A percentile compares a stretch with the other conserved stretches of the same genome.
These are phyloP conservation scores for Rhodeus uyekii DNA, from an alignment of 2,797 vertebrate species.

Conservation along the genomic window DNA sequence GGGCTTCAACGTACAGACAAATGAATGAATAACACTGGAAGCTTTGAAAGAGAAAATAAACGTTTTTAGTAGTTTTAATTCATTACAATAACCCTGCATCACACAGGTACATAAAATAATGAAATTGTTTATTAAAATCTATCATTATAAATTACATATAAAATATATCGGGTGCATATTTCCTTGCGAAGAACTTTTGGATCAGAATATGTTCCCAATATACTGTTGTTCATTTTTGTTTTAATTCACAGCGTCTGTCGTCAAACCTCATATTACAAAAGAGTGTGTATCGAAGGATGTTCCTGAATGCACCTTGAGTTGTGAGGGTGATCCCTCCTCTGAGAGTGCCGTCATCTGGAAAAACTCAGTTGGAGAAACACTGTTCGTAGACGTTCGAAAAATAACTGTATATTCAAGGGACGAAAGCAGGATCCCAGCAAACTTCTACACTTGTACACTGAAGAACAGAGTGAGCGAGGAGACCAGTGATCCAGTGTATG, in stretches of 20 bases:
- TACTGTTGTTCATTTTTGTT: background rate
- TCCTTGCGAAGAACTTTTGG: background rate
- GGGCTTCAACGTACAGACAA: too few relatives aligned
- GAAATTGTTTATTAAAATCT: fast-evolving
- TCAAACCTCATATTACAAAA: background rate
- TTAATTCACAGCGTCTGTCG: background rate
- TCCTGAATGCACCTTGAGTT: background rate
- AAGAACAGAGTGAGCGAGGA: background rate
- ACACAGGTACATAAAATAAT: background rate
- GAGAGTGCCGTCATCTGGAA: background rate
- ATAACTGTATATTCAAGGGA: too few relatives aligned
- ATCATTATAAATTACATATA: background rate
- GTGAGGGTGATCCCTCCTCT: background rate
- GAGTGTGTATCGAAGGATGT: fast-evolving
- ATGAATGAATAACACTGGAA: too few relatives aligned
- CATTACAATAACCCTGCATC: background rate
- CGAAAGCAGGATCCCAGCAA: background rate
- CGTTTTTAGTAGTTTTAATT: background rate
- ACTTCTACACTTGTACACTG: background rate
- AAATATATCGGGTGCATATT: background rate
- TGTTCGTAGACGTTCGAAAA: too few relatives aligned
- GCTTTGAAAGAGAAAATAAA: too few relatives aligned
- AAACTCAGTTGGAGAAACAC: background rate
- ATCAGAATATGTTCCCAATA: background rate
- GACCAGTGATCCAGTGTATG: background rate